Base-by-base conservation (phyloP, 2,888 invertebrate genomes). In the Netelia melanura region DNA sequence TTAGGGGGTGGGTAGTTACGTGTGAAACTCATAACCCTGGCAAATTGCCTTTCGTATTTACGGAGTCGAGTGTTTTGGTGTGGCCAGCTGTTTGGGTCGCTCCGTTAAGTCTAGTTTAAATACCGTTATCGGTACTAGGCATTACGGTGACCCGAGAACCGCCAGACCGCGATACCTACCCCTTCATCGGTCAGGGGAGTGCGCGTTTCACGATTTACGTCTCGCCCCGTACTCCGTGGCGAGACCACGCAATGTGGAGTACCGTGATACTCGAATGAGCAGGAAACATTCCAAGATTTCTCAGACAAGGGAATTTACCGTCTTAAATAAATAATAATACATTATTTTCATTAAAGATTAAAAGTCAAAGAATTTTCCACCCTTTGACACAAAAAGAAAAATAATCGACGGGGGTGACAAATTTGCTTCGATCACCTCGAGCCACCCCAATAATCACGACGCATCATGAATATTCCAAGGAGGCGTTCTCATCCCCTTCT, bases 101-200 rank as follows among this genome's bases (percentile, higher is more conserved):
- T 85, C 67, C 81, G 82, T 74, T 86, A 86, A 87, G 86, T 87
- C 86, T 86, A 87, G 89, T 88, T 90, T 89, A 89, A 90, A 89
- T 90, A 88, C 84, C 87, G 88, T 90, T 90, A 90, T 90, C 89
- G 86, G 87, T 54, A 81, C 86, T 87, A 86, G 87, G 81, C 87
- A 87, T 84, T 80, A 84, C 86, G 74, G 74, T 67, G 77, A 75
- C 74, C 38, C 43, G 61, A 74, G 86, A 70, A 79, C 68, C 71
- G 56, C 54, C 78, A 81, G 75, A 86, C 85, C 77, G 82, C 85
- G 83, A 86, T 86, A 89, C 85, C 86, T 86, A 86, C 86, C 76
- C 82, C 79, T 85, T 76, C 48, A 43, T 64, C 79, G 67, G 72
- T 61, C 68, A 70, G 78, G 58, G 75, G 77, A 80, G 83, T 83